Evolutionary conservation across 2,888 invertebrate genomes (phyloP), one percentile per base, ranked within the genome.

Genomic region (Brenthis hecate): DNA sequence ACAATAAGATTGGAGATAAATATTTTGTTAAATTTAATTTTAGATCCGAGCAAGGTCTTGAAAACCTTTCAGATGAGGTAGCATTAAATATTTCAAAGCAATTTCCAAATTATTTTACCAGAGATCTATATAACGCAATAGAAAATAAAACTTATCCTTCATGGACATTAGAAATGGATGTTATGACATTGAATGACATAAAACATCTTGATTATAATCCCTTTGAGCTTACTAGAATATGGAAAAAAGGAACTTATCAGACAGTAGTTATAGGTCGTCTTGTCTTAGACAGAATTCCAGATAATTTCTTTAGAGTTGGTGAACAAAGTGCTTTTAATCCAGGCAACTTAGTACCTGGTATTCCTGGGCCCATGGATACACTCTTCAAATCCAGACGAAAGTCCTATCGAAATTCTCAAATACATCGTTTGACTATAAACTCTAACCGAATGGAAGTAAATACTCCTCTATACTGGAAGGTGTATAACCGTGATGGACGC

Each of bases 71-170:
- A 36, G 91, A 93, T 0, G 93, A 94, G 1, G 93, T 93, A 80
- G 97, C 96, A 0, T 92, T 79, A 0, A 87, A 94, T 57, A 86
- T 98, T 47, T 87, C 94, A n/a, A 94, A 94, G 2, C 81, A 88
- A 23, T 97, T 98, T 87, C 97, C 97, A 0, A 98, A 98, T 88
- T 98, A 98, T 82, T 93, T 94, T 43, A 95, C 95, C 68, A 94
- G 96, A 69, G 98, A 99, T 89, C 92, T 98, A 61, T 98, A 96
- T 87, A 97, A 98, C 85, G 94, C 97, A n/a, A 98, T 99, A 72
- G 95, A 94, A 11, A 92, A 92, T 28, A 95, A 94, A 70, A 87
- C 95, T 13, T 85, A 79, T 70, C 89, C 89, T 2, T 72, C 81
- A 11, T 90, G 88, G 88, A 84, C 74, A 65, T 61, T 89, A 16